Percentiles rank a stretch among this genome's conserved stretches.
Evolutionary conservation across 2,888 invertebrate genomes (phyloP).

Genomic region (Harpalus rubripes): DNA sequence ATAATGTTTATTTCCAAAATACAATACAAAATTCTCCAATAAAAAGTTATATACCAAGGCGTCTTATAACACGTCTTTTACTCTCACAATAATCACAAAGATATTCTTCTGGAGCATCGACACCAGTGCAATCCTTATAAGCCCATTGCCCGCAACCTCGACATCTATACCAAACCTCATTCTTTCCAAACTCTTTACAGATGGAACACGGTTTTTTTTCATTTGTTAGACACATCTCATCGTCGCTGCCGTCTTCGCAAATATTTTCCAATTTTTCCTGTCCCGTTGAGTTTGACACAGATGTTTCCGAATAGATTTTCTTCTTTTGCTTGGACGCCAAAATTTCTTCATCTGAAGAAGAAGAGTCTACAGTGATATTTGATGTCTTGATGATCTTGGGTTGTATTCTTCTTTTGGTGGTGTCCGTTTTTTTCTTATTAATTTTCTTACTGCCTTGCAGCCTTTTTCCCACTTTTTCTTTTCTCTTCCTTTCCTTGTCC

Average conservation of each 20-base stretch:
- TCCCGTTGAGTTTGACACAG: neutral
- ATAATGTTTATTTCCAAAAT: neutral
- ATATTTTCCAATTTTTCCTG: slow-evolving; percentile 15
- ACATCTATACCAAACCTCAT: slow-evolving; percentile 42
- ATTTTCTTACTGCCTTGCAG: neutral
- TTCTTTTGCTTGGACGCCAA: slow-evolving; percentile 29
- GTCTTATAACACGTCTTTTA: neutral
- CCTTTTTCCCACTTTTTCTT: slow-evolving; percentile 23
- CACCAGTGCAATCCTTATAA: slow-evolving; percentile 34
- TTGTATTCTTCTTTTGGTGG: neutral
- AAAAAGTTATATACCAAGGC: slow-evolving; percentile 34
- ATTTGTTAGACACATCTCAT: slow-evolving; percentile 23
- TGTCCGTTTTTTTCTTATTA: neutral
- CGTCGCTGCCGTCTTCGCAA: slow-evolving; percentile 40
- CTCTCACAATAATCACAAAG: slow-evolving; percentile 34
- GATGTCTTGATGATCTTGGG: neutral
- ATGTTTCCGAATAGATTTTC: neutral
- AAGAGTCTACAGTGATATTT: neutral
- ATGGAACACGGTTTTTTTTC: slow-evolving; percentile 14
- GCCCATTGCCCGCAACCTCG: slow-evolving; percentile 35
- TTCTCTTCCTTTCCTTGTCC: slow-evolving; percentile 40
- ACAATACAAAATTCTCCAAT: slow-evolving; percentile 3
- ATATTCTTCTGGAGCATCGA: slow-evolving; percentile 23
- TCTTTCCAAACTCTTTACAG: slow-evolving; percentile 44
- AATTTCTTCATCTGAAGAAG: slow-evolving; percentile 41